Base-by-base conservation (phyloP, 2,113 vertebrate genomes). In the Chrysemys picta region DNA sequence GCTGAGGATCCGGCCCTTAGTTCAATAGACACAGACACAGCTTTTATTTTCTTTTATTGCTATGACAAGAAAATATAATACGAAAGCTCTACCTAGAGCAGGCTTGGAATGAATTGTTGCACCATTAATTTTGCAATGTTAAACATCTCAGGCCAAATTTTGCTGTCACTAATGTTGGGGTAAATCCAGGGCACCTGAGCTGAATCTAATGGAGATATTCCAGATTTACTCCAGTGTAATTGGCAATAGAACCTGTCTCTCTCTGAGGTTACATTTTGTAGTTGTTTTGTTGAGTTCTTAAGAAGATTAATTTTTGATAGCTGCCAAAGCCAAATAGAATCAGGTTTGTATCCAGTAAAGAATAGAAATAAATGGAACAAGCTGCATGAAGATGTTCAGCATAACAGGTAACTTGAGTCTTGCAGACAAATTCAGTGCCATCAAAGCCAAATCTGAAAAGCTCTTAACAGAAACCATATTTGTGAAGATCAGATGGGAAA, bases 371-470 rank as follows among this genome's bases (percentile, higher is more conserved):
- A 94, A 80, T 80, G 80, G 50, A 95, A 80, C 90, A 89, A 22
- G 93, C 87, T 95, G 79, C 85, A 62, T 38, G 56, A 59, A 90
- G 91, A 94, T 81, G n/a, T 93, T 90, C 90, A 84, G 24, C 17
- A 2, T 82, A 91, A 94, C 80, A 87, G 81, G 90, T 92, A 91
- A 89, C 69, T 59, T 0, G 53, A 82, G 65, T 80, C 84, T 83
- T 93, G 62, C 72, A 85, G 94, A 82, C 54, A 94, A 89, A 57
- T 21, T 29, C 50, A 82, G 35, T 79, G 42, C 91, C 87, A 69
- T 89, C 81, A 95, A 95, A 95, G 84, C 79, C 93, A 85, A 94
- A 84, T 50, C 81, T 0, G 3, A 91, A 95, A 95, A 92, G 25
- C 29, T 78, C 84, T 84, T 96, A 84, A 96, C 82, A 69, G 57